phyloP scores from a whole-genome alignment of 2,797 vertebrate species.

The Discoglossus pictus region DNA sequence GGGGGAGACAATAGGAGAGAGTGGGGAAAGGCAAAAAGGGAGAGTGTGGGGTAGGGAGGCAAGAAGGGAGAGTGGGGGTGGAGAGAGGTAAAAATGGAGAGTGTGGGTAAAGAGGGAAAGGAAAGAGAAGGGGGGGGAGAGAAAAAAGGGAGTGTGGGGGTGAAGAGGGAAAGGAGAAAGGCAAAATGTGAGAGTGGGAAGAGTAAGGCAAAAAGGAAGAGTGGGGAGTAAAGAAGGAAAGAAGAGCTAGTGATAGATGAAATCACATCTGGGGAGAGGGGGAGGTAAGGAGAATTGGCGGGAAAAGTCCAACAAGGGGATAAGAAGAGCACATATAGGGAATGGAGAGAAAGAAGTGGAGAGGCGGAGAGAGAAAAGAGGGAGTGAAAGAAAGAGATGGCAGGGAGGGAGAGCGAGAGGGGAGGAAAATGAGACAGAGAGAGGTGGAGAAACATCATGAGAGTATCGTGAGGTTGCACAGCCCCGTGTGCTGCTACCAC shows the following conservation, averaged over 20 bases:
- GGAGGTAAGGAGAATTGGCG: neutral
- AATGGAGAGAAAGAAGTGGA: too few relatives aligned
- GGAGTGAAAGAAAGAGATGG: too few relatives aligned
- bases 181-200: neutral
- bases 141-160: neutral
- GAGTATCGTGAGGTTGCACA: too few relatives aligned
- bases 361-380: too few relatives aligned
- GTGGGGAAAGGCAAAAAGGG: too few relatives aligned
- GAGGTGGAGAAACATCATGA: too few relatives aligned
- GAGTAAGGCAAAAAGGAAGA: neutral
- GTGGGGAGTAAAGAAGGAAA: neutral
- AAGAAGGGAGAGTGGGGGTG: slow-evolving; percentile 52
- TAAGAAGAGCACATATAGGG: too few relatives aligned
- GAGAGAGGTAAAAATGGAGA: slow-evolving; percentile 52
- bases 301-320: too few relatives aligned
- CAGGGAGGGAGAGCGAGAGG: neutral
- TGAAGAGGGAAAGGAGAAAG: neutral
- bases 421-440: neutral
- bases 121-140: neutral
- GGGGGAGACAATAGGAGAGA: too few relatives aligned
- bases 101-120: neutral
- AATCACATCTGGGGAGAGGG: too few relatives aligned
- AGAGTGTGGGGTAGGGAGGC: slow-evolving; percentile 15
- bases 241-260: too few relatives aligned
- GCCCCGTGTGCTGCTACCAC: too few relatives aligned